Conservation (phyloP, 2,888 invertebrate genomes). For the Tiphia femorata region DNA sequence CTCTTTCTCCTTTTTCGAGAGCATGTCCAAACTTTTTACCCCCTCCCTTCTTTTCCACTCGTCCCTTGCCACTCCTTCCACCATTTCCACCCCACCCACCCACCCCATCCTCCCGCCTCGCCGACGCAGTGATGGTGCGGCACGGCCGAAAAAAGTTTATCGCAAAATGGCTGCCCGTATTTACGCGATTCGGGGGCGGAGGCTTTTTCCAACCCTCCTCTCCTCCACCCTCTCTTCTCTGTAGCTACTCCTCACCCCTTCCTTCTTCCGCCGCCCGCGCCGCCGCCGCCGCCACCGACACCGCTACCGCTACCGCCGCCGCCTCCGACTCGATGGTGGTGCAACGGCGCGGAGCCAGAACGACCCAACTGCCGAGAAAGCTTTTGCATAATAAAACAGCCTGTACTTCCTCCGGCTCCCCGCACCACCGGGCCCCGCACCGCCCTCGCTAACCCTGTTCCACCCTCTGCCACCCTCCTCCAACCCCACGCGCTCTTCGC, state of each 20-base stretch:
- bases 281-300: conserved; percentile 11
- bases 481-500: conserved; percentile 1
- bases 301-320: conserved; percentile 8
- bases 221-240: too few relatives aligned
- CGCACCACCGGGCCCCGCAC: conserved; percentile 38
- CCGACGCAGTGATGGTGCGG: conserved; percentile 32
- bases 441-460: conserved; percentile 32
- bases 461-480: conserved; percentile 7
- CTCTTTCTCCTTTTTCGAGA: too few relatives aligned
- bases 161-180: conserved; percentile 68
- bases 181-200: conserved; percentile 65
- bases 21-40: conserved; percentile 61
- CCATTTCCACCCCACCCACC: neutral
- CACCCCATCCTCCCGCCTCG: neutral
- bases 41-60: conserved; percentile 13
- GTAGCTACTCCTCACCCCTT: conserved; percentile 22
- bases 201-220: conserved; percentile 48
- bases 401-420: conserved; percentile 51
- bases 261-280: conserved; percentile 36
- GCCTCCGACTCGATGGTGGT: conserved; percentile 40
- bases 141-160: conserved; percentile 54
- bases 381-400: conserved; percentile 70
- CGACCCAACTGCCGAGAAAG: conserved; percentile 67
- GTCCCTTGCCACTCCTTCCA: neutral
- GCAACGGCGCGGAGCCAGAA: conserved; percentile 60